phyloP scores from a whole-genome alignment of 2,888 invertebrate species.

The Sussaba pulchella region DNA sequence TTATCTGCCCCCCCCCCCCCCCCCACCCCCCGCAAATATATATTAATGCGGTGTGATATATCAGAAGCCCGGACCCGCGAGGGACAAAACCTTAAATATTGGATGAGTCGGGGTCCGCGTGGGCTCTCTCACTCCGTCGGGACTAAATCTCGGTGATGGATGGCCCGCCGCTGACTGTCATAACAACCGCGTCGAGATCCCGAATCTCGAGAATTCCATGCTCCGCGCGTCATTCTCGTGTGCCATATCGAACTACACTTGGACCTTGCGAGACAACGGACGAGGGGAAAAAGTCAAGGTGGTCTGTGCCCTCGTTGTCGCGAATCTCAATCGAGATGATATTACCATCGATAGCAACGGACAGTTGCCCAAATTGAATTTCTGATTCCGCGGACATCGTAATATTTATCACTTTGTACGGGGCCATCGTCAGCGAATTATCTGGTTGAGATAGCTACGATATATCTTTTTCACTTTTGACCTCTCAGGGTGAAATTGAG shows the following conservation, averaged over 20 bases:
- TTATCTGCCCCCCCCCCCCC: too few relatives aligned
- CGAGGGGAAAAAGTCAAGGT: constrained; percentile 22
- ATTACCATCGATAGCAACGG: constrained; percentile 57
- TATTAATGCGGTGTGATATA: constrained; percentile 84
- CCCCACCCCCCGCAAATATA: constrained; percentile 84
- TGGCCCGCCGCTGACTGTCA: constrained; percentile 83
- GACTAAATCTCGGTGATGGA: constrained; percentile 84
- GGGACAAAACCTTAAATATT: constrained; percentile 85
- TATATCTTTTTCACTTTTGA: too few relatives aligned
- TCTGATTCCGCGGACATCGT: constrained; percentile 36
- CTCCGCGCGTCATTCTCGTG: neutral
- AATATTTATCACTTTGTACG: constrained; percentile 12
- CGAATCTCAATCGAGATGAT: constrained; percentile 45
- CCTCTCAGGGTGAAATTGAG: too few relatives aligned
- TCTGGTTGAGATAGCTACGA: too few relatives aligned
- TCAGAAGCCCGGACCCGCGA: constrained; percentile 79
- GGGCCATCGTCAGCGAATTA: too few relatives aligned
- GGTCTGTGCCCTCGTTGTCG: too few relatives aligned
- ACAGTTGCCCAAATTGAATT: constrained; percentile 54
- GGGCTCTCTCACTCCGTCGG: constrained; percentile 75
- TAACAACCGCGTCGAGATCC: constrained; percentile 78
- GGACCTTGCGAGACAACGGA: neutral
- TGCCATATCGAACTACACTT: constrained; percentile 31
- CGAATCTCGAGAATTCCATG: constrained; percentile 42
- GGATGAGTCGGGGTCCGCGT: constrained; percentile 82